These are phyloP conservation scores for Balaeniceps rex DNA, from an alignment of 2,113 vertebrate species.

Conservation along the genomic window DNA sequence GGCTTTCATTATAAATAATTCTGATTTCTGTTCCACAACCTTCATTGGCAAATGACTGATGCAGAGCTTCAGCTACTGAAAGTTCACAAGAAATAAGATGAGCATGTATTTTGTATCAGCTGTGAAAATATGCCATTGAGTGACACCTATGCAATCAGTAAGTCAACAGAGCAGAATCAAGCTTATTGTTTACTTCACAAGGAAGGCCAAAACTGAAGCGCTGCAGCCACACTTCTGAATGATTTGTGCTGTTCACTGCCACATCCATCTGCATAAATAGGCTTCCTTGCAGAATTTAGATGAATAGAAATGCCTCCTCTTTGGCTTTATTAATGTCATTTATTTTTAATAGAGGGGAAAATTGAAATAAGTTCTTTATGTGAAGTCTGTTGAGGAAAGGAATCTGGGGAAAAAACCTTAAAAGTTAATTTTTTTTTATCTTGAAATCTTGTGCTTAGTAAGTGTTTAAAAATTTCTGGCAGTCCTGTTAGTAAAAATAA, in stretches of 20 bases:
- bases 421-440: conserved; percentile 51
- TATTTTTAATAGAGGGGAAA: conserved; percentile 62
- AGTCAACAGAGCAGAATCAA: neutral
- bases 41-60: neutral
- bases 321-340: conserved; percentile 59
- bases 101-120: neutral
- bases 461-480: conserved; percentile 69
- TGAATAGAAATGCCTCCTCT: conserved; percentile 45
- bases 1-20: neutral
- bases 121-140: neutral
- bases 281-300: conserved; percentile 24
- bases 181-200: neutral
- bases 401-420: conserved; percentile 61
- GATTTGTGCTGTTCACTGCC: neutral
- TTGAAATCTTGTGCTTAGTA: conserved; percentile 64
- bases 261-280: conserved; percentile 28
- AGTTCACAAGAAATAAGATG: neutral
- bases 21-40: neutral
- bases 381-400: conserved; percentile 52
- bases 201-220: neutral
- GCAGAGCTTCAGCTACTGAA: neutral
- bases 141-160: neutral
- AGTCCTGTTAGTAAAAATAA: conserved; percentile 68
- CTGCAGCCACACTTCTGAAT: neutral
- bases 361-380: conserved; percentile 60